phyloP scores from a whole-genome alignment of 2,797 vertebrate genomes.

The Thaleichthys pacificus region DNA sequence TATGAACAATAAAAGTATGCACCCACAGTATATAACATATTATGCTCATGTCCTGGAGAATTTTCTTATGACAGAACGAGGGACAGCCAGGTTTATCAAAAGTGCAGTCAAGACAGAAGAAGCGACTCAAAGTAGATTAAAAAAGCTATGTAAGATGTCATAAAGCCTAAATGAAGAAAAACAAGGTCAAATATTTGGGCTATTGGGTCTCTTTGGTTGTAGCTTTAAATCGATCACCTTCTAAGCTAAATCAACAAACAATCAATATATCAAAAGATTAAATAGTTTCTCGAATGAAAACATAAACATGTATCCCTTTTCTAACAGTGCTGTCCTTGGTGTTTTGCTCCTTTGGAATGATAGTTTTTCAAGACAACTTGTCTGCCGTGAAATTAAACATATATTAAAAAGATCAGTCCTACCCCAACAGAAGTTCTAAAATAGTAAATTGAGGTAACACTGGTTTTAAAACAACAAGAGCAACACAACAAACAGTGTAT shows the following conservation, averaged over 20 bases:
- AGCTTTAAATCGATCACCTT: constrained; percentile 32
- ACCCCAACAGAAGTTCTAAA: constrained; percentile 4
- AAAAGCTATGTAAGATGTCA: constrained; percentile 37
- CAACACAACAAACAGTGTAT: background rate
- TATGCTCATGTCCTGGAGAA: constrained; percentile 5
- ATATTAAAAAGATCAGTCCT: constrained; percentile 18
- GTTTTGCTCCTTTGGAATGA: constrained; percentile 14
- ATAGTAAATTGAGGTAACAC: constrained; percentile 18
- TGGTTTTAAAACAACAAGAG: constrained; percentile 12
- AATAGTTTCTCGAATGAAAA: background rate
- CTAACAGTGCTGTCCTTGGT: constrained; percentile 20
- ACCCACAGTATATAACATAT: background rate
- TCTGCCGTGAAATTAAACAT: constrained; percentile 28
- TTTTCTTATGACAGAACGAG: constrained; percentile 40
- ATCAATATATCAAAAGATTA: constrained; percentile 11
- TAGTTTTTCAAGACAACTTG: constrained; percentile 23
- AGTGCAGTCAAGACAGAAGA: constrained; percentile 28
- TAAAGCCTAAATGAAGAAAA: constrained; percentile 22
- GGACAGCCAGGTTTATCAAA: constrained; percentile 24
- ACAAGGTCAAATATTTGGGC: constrained; percentile 41
- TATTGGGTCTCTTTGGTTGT: constrained; percentile 40
- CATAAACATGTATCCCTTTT: constrained; percentile 19
- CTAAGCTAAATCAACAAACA: constrained; percentile 35
- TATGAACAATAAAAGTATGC: constrained; percentile 8
- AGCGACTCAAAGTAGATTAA: constrained; percentile 23